phyloP scores from a whole-genome alignment of 2,888 invertebrate species.

The Drosophila anomelani region DNA sequence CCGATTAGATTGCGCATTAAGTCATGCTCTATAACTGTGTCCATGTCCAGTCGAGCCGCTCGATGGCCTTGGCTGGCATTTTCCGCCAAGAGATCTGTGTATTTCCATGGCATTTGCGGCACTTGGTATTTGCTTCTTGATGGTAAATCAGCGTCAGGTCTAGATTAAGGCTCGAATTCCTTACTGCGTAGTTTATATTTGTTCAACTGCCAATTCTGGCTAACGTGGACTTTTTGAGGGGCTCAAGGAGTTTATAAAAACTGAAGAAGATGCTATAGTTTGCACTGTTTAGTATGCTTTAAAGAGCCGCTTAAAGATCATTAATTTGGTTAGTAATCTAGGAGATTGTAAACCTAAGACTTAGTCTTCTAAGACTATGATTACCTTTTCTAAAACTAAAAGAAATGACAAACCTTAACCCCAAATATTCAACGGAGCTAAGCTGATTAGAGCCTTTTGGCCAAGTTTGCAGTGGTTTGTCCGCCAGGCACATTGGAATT shows the following conservation, averaged over 20 bases:
- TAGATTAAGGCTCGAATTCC: neutral
- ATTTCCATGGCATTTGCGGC: neutral
- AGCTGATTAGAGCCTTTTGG: slow-evolving; percentile 63
- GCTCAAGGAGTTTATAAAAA: no score
- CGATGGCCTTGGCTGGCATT: slow-evolving; percentile 1
- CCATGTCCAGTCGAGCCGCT: neutral
- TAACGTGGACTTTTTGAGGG: neutral
- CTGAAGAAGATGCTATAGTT: no score
- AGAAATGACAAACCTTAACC: slow-evolving; percentile 8
- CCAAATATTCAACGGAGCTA: slow-evolving; percentile 30
- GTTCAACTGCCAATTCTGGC: neutral
- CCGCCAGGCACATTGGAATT: slow-evolving; percentile 49
- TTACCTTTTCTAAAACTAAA: neutral
- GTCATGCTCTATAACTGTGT: slow-evolving; percentile 55
- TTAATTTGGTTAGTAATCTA: no score
- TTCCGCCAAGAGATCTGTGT: slow-evolving; percentile 8
- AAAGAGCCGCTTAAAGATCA: no score
- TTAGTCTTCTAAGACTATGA: no score
- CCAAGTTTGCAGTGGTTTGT: slow-evolving; percentile 37
- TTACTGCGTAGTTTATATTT: neutral
- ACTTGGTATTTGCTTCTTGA: neutral
- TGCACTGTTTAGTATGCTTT: neutral
- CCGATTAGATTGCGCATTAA: slow-evolving; percentile 66
- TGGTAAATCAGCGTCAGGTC: slow-evolving; percentile 1
- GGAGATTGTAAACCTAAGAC: no score